A percentile compares a stretch with the other conserved stretches of the same genome.
These are phyloP conservation scores for Danio jaintianensis DNA, from an alignment of 2,797 vertebrate genomes.

Conservation along the genomic window DNA sequence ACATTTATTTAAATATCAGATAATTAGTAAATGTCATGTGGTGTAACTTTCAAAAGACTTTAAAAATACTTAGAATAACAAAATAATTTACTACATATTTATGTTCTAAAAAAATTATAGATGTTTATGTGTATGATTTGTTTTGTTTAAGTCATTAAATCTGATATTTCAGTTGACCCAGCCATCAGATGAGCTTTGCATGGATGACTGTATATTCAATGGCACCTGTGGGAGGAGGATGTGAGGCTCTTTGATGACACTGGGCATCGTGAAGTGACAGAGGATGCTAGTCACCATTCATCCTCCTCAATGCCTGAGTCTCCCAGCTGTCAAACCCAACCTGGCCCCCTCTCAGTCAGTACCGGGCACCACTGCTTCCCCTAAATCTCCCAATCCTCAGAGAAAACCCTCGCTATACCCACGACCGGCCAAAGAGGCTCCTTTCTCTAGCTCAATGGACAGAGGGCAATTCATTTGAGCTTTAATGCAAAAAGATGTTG, in stretches of 20 bases:
- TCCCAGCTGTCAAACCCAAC: conserved; percentile 73
- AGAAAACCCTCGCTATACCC: conserved; percentile 63
- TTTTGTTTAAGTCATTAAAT: background rate
- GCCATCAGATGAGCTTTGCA: conserved; percentile 1
- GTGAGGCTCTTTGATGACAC: conserved; percentile 14
- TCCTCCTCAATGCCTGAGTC: conserved; percentile 30
- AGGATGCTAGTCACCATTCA: conserved; percentile 49
- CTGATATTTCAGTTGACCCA: background rate
- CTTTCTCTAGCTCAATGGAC: conserved; percentile 65
- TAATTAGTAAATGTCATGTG: too few species aligned
- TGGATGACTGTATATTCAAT: background rate
- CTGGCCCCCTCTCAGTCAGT: conserved; percentile 67
- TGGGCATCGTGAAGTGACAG: conserved; percentile 34
- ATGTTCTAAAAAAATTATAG: background rate
- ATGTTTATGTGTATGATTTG: background rate
- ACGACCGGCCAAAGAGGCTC: conserved; percentile 58
- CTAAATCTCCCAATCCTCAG: conserved; percentile 67
- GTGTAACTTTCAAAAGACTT: background rate
- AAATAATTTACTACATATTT: background rate
- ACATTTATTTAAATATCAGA: too few species aligned
- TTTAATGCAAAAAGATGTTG: conserved; percentile 61
- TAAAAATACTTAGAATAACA: background rate
- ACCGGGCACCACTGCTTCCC: conserved; percentile 68
- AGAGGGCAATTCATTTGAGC: conserved; percentile 69
- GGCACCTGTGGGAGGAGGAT: conserved; percentile 40